phyloP scores from a whole-genome alignment of 2,888 invertebrate genomes.

The Buathra laborator region DNA sequence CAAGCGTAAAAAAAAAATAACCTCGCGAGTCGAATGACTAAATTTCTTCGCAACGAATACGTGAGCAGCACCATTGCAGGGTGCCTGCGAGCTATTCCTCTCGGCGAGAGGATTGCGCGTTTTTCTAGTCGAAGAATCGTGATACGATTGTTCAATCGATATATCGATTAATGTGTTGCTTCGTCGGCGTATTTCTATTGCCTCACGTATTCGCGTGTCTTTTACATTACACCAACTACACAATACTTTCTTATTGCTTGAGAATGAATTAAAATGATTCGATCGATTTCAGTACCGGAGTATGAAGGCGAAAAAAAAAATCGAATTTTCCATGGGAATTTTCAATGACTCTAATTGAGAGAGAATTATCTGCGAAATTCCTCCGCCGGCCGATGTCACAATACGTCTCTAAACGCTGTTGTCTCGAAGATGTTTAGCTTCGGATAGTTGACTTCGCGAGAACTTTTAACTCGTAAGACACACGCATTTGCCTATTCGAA shows the following conservation, averaged over 20 bases:
- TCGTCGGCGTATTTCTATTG: slow-evolving; percentile 33
- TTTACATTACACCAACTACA: background rate
- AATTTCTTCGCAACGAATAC: slow-evolving; percentile 41
- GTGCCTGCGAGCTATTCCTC: background rate
- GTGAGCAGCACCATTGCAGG: background rate
- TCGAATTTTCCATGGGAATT: slow-evolving; percentile 47
- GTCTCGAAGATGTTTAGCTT: slow-evolving; percentile 31
- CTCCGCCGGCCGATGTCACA: slow-evolving; percentile 24
- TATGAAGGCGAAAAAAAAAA: background rate
- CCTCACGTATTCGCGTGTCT: slow-evolving; percentile 24
- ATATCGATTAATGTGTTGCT: slow-evolving; percentile 46
- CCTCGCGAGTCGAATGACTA: slow-evolving; percentile 33
- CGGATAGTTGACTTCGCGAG: slow-evolving; percentile 54
- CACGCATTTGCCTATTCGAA: slow-evolving; percentile 59
- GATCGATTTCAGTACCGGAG: background rate
- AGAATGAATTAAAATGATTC: slow-evolving; percentile 26
- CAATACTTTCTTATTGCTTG: slow-evolving; percentile 16
- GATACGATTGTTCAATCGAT: slow-evolving; percentile 60
- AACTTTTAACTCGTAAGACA: slow-evolving; percentile 49
- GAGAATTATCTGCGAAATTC: slow-evolving; percentile 41
- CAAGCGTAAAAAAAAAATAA: slow-evolving; percentile 5
- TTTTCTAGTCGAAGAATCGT: slow-evolving; percentile 52
- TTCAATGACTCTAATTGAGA: slow-evolving; percentile 34
- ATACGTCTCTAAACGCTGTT: background rate
- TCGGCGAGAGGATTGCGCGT: slow-evolving; percentile 5